Percentiles rank a stretch among this genome's conserved stretches.
Conservation (phyloP, 2,113 vertebrate species). For the Muntiacus muntjak region DNA sequence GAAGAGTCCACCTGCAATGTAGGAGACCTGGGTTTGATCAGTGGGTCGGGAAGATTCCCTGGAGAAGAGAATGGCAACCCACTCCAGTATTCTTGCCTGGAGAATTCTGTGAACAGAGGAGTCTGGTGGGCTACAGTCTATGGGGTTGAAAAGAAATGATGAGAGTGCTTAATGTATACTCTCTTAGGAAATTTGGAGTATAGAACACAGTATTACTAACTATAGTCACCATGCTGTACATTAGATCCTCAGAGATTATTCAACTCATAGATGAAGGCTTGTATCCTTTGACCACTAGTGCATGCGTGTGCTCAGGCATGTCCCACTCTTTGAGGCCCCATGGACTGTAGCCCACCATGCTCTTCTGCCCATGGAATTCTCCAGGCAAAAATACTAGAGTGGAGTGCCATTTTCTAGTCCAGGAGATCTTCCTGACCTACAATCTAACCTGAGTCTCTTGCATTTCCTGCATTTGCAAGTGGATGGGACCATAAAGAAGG, state of each 20-base stretch:
- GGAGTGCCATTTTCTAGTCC: not conserved
- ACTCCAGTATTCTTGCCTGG: not conserved
- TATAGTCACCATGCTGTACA: not conserved
- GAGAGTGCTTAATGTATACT: not conserved
- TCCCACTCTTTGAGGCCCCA: not conserved
- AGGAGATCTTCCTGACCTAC: not conserved
- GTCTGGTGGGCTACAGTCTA: not conserved
- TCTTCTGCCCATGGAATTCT: not conserved
- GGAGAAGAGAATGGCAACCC: not conserved
- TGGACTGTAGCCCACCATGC: not conserved
- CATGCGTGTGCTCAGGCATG: not conserved
- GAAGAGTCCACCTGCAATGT: not conserved
- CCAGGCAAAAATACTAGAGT: not conserved
- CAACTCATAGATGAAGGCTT: not conserved
- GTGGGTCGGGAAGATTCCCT: not conserved
- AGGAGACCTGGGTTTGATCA: not conserved
- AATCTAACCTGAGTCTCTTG: not conserved
- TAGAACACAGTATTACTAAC: not conserved
- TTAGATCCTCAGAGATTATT: not conserved
- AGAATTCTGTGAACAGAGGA: not conserved
- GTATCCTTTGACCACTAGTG: not conserved
- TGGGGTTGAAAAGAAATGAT: not conserved
- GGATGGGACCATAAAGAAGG: not conserved
- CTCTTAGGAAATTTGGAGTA: not conserved
- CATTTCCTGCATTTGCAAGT: not conserved